A percentile compares a stretch with the other conserved stretches of the same genome.
Conservation (phyloP, 2,113 vertebrate genomes). For the Myotis davidii region DNA sequence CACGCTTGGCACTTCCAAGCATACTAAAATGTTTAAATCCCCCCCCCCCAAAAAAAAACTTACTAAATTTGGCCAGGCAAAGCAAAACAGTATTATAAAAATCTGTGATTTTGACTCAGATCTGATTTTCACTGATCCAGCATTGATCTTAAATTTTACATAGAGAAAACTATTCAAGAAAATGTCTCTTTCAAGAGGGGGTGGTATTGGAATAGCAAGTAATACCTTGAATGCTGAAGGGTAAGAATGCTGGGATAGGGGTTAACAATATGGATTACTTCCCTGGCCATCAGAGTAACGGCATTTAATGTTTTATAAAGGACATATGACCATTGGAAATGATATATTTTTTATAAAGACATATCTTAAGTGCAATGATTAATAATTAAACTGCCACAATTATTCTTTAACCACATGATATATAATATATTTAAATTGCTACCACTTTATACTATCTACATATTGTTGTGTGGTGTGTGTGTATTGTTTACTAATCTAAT, state of each 20-base stretch:
- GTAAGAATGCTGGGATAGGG: neutral
- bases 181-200: neutral
- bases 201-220: neutral
- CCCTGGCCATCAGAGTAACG: neutral
- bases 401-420: neutral
- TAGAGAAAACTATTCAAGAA: constrained; percentile 10
- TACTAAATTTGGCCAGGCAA: neutral
- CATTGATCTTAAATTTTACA: neutral
- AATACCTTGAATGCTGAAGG: neutral
- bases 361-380: constrained; percentile 18
- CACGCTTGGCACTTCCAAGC: neutral
- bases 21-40: neutral
- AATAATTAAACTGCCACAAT: constrained; percentile 39
- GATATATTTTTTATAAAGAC: constrained; percentile 41
- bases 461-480: neutral
- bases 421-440: constrained; percentile 9
- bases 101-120: neutral
- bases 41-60: neutral
- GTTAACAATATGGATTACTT: neutral
- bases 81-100: neutral
- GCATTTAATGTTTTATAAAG: constrained; percentile 50
- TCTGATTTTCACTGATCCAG: neutral
- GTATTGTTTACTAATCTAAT: neutral
- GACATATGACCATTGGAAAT: neutral
- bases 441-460: constrained; percentile 14